Conservation (phyloP, 2,113 vertebrate genomes). For the Anguilla rostrata region DNA sequence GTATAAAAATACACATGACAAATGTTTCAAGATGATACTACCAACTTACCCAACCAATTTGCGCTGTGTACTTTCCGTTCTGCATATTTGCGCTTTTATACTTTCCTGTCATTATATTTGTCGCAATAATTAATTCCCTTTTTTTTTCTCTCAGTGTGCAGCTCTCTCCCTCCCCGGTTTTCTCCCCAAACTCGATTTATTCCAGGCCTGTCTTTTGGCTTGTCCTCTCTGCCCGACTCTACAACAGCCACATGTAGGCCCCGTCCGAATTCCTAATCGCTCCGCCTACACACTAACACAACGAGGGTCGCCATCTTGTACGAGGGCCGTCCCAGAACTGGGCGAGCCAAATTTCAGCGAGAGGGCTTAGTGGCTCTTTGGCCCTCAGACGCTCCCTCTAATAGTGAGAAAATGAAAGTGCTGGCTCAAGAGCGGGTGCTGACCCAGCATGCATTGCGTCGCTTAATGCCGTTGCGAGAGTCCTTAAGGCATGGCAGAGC, state of each 20-base stretch:
- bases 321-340: too few relatives aligned
- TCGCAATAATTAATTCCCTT: not conserved
- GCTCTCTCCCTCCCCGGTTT: not conserved
- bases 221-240: not conserved
- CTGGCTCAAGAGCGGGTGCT: too few relatives aligned
- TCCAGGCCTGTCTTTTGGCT: not conserved
- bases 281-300: too few relatives aligned
- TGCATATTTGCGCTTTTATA: not conserved
- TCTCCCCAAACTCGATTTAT: not conserved
- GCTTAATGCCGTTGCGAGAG: too few relatives aligned
- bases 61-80: not conserved
- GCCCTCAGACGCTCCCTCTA: too few relatives aligned
- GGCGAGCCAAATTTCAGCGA: too few relatives aligned
- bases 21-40: not conserved
- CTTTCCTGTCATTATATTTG: not conserved
- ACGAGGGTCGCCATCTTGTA: too few relatives aligned
- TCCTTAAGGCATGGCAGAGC: too few relatives aligned
- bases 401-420: too few relatives aligned
- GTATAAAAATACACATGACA: not conserved
- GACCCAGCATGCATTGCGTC: too few relatives aligned
- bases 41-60: not conserved
- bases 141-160: not conserved
- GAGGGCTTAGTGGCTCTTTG: too few relatives aligned
- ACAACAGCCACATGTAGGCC: not conserved
- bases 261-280: too few relatives aligned